These are phyloP conservation scores for Guaruba guarouba DNA, from an alignment of 2,113 vertebrate genomes.

Conservation along the genomic window DNA sequence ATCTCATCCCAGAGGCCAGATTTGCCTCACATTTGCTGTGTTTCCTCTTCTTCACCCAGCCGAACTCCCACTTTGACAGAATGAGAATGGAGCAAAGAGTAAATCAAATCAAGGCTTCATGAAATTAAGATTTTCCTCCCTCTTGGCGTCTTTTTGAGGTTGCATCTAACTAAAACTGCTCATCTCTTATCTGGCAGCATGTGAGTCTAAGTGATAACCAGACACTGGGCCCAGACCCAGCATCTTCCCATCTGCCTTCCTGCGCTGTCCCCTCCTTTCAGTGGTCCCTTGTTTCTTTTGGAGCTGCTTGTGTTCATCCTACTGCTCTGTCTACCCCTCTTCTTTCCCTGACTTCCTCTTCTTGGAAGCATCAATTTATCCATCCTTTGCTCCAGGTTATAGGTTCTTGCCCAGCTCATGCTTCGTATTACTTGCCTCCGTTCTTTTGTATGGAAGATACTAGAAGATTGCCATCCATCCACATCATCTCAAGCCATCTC, in stretches of 20 bases:
- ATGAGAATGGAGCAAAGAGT: not conserved
- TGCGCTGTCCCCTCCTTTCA: not conserved
- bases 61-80: not conserved
- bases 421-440: not conserved
- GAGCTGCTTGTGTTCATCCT: not conserved
- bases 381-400: not conserved
- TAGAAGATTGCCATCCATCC: not conserved
- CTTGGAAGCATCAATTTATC: not conserved
- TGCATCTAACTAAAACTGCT: not conserved
- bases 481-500: not conserved
- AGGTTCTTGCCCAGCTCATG: not conserved
- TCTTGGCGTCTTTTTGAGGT: not conserved
- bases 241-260: not conserved
- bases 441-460: not conserved
- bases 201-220: not conserved
- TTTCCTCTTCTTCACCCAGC: not conserved
- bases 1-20: accelerated
- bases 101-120: not conserved
- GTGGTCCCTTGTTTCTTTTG: not conserved
- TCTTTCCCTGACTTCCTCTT: not conserved
- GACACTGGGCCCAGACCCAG: accelerated
- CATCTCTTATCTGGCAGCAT: not conserved
- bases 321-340: not conserved
- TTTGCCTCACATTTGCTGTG: not conserved
- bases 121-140: not conserved